Conservation (phyloP, 2,888 invertebrate genomes). For the Caradrina kadenii region DNA sequence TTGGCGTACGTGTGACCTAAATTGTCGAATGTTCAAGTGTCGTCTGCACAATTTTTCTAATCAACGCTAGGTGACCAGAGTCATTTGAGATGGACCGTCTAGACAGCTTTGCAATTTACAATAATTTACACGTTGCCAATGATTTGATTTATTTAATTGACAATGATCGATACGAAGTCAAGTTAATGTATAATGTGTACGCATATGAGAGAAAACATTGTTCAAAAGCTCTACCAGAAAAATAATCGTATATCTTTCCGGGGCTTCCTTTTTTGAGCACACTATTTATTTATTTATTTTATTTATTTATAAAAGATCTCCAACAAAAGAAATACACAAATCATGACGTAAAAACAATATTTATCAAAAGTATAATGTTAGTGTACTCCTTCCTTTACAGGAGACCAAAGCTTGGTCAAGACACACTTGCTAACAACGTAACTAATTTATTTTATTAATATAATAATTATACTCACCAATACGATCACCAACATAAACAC, state of each 20-base stretch:
- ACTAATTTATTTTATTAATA: too few relatives aligned
- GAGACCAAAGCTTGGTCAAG: too few relatives aligned
- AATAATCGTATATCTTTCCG: not conserved
- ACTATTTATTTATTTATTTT: too few relatives aligned
- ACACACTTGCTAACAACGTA: too few relatives aligned
- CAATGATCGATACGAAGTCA: conserved; percentile 26
- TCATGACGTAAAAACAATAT: too few relatives aligned
- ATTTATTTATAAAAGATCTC: too few relatives aligned
- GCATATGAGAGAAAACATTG: not conserved
- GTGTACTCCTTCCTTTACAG: too few relatives aligned
- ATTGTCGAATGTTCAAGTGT: conserved; percentile 72
- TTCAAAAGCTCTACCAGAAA: not conserved
- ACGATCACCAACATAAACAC: conserved; percentile 66
- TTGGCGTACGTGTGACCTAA: conserved; percentile 72
- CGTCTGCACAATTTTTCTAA: conserved; percentile 70
- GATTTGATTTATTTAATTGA: conserved; percentile 52
- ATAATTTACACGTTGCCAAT: conserved; percentile 72
- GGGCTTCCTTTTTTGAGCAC: too few relatives aligned
- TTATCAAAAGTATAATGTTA: too few relatives aligned
- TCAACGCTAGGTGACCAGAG: conserved; percentile 78
- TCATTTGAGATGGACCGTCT: conserved; percentile 82
- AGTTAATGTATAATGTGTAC: not conserved
- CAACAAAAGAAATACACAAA: too few relatives aligned
- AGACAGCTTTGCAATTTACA: conserved; percentile 79
- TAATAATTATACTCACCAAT: conserved; percentile 76